Evolutionary conservation across 1,140 invertebrate species (phyloP).

Genomic region (Andrena cerasifolii): DNA sequence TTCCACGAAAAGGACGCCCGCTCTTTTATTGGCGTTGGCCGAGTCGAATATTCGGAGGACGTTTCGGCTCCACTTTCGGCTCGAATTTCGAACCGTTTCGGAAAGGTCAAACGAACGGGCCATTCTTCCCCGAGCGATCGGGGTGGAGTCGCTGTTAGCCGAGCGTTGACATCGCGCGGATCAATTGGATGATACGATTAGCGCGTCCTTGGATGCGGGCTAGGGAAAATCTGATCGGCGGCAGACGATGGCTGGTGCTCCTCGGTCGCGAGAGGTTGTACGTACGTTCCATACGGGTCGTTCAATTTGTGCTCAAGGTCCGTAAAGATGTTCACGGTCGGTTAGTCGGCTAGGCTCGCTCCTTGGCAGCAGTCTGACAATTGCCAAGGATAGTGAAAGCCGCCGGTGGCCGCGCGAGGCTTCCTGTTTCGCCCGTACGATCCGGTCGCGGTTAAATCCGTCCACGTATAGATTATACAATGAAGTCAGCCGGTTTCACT

Average conservation of each 20-base stretch:
- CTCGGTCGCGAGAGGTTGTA: neutral
- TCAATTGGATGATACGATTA: conserved; percentile 24
- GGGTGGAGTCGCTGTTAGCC: neutral
- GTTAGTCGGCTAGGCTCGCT: neutral
- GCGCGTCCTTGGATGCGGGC: neutral
- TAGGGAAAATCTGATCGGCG: conserved; percentile 10
- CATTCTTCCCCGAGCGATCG: neutral
- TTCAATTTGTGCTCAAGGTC: conserved; percentile 46
- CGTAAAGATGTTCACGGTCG: conserved; percentile 46
- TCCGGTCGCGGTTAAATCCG: conserved; percentile 11
- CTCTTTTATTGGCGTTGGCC: too few species aligned
- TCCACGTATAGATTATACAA: conserved; percentile 41
- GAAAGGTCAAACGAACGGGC: neutral
- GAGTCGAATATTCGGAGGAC: too few species aligned
- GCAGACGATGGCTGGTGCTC: neutral
- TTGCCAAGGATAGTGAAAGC: conserved; percentile 57
- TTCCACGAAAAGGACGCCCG: too few species aligned
- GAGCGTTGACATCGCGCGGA: conserved; percentile 12
- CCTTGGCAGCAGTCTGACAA: neutral
- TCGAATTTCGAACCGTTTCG: neutral
- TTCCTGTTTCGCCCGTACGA: conserved; percentile 23
- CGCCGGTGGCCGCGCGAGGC: neutral
- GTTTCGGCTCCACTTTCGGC: neutral
- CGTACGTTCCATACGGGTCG: neutral
- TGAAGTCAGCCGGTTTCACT: conserved; percentile 41